A percentile compares a stretch with the other conserved stretches of the same genome.
These are phyloP conservation scores for Idaea straminata DNA, from an alignment of 2,888 invertebrate genomes.

Conservation along the genomic window DNA sequence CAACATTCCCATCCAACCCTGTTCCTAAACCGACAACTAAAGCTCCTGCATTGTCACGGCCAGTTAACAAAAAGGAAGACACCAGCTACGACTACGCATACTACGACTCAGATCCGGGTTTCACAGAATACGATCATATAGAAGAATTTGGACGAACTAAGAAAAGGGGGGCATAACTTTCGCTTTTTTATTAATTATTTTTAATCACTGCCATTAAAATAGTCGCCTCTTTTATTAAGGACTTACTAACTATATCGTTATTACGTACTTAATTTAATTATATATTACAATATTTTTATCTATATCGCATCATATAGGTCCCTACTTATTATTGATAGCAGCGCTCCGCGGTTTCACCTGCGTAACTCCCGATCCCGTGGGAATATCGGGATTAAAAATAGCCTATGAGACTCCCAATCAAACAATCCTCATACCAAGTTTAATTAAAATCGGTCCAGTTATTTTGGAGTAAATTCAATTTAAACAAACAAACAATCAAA, in stretches of 20 bases:
- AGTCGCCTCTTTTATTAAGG: constrained; percentile 64
- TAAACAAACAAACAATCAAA: background rate
- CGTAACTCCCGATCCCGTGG: background rate
- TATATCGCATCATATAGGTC: no score
- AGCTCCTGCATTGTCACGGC: constrained; percentile 52
- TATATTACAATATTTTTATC: background rate
- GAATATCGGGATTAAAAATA: background rate
- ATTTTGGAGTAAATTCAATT: no score
- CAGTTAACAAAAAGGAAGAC: constrained; percentile 82
- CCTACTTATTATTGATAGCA: background rate
- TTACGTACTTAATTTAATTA: background rate
- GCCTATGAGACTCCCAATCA: background rate
- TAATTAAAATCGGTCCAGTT: no score
- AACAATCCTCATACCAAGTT: background rate
- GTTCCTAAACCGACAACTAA: constrained; percentile 43
- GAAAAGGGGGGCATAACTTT: constrained; percentile 60
- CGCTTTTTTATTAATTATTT: constrained; percentile 28
- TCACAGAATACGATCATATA: constrained; percentile 80
- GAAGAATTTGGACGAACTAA: constrained; percentile 83
- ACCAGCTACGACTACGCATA: constrained; percentile 92
- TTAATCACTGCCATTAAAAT: constrained; percentile 71
- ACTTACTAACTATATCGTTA: constrained; percentile 1
- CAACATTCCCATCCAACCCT: constrained; percentile 37
- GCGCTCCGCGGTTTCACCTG: no score
- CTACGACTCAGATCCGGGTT: constrained; percentile 85